Evolutionary conservation across 2,888 invertebrate genomes (phyloP).

Genomic region (Diaprepes abbreviatus): DNA sequence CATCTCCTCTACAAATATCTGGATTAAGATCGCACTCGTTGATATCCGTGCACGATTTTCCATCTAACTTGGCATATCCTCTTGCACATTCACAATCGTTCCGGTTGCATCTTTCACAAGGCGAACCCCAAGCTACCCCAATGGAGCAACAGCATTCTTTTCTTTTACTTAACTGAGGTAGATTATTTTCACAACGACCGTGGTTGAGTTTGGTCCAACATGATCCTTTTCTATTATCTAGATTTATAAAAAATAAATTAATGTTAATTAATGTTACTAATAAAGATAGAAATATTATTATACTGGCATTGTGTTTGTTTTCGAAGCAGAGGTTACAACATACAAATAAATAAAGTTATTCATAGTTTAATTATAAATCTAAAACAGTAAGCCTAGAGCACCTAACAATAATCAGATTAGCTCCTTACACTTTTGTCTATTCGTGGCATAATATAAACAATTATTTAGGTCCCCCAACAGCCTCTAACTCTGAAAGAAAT

Average conservation of each 20-base stretch:
- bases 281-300: too few species aligned
- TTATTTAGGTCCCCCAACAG: too few species aligned
- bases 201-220: slow-evolving; percentile 88
- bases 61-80: slow-evolving; percentile 83
- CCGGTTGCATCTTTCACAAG: slow-evolving; percentile 82
- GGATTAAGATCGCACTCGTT: slow-evolving; percentile 85
- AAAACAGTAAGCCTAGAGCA: too few species aligned
- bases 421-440: too few species aligned
- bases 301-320: too few species aligned
- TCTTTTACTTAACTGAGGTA: slow-evolving; percentile 78
- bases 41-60: slow-evolving; percentile 82
- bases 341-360: too few species aligned
- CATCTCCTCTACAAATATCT: slow-evolving; percentile 82
- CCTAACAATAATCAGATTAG: too few species aligned
- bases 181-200: slow-evolving; percentile 86
- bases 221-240: slow-evolving; percentile 86
- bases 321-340: too few species aligned
- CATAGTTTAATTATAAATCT: too few species aligned
- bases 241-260: not conserved
- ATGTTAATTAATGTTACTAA: too few species aligned
- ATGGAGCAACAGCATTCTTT: slow-evolving; percentile 90
- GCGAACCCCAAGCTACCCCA: slow-evolving; percentile 90
- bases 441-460: too few species aligned
- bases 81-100: slow-evolving; percentile 71
- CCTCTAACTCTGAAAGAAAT: too few species aligned